These are phyloP conservation scores for Gymnocypris eckloni DNA, from an alignment of 2,797 vertebrate species.

Conservation along the genomic window DNA sequence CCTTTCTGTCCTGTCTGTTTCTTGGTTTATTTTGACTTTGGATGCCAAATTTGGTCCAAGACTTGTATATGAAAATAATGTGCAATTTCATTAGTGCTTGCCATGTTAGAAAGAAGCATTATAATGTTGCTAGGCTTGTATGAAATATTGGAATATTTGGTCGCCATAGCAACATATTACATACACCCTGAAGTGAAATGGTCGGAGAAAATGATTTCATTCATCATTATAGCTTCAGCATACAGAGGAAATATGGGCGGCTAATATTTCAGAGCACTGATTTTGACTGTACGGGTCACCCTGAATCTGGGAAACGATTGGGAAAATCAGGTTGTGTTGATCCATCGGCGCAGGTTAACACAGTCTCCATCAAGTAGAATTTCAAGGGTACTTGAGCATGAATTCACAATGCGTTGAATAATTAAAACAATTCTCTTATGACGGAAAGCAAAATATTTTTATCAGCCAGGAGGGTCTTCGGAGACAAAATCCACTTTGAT, in stretches of 20 bases:
- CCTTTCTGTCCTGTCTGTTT: neutral
- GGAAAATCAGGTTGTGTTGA: slow-evolving; percentile 25
- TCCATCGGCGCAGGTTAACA: slow-evolving; percentile 26
- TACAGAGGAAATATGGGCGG: slow-evolving; percentile 28
- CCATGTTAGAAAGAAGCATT: neutral
- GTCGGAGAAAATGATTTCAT: slow-evolving; percentile 23
- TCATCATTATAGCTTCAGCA: slow-evolving; percentile 38
- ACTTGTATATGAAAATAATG: neutral
- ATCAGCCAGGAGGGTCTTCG: neutral
- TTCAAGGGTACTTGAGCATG: slow-evolving; percentile 30
- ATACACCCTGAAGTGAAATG: slow-evolving; percentile 31
- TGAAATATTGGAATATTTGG: slow-evolving; percentile 33
- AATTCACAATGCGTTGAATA: slow-evolving; percentile 29
- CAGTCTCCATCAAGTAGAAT: neutral
- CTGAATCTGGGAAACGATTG: slow-evolving; percentile 13
- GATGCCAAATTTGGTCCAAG: neutral
- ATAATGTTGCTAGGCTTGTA: slow-evolving; percentile 5
- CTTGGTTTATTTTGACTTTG: no score
- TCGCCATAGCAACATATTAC: slow-evolving; percentile 36
- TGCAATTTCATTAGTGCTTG: slow-evolving; percentile 6
- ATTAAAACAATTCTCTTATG: slow-evolving; percentile 32
- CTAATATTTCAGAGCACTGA: slow-evolving; percentile 29
- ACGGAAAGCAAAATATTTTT: neutral
- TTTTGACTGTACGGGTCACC: slow-evolving; percentile 24
- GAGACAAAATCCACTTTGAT: slow-evolving; percentile 27